Evolutionary conservation across 2,113 vertebrate species (phyloP).

Genomic region (Strigops habroptila): DNA sequence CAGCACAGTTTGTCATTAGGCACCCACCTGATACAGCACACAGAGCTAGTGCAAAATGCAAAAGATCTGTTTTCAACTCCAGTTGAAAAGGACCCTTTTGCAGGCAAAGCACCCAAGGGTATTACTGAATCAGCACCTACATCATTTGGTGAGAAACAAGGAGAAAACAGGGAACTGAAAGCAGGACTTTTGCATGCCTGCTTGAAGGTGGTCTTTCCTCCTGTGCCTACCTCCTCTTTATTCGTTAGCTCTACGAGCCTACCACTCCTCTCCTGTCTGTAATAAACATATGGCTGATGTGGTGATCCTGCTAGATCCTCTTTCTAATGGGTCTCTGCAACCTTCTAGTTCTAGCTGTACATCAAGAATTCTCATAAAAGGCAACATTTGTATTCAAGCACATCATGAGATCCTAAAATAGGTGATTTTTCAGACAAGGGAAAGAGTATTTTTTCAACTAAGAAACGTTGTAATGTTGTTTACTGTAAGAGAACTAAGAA

Average conservation of each 20-base stretch:
- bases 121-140: not conserved
- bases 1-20: not conserved
- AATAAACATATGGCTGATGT: not conserved
- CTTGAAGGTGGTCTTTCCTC: not conserved
- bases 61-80: not conserved
- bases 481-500: too few species aligned
- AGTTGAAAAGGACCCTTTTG: not conserved
- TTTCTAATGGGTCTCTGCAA: not conserved
- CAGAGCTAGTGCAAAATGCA: not conserved
- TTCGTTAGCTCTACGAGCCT: not conserved
- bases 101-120: not conserved
- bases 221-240: too few species aligned
- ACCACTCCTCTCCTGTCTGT: not conserved
- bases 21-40: not conserved
- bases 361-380: not conserved
- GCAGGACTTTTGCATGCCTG: fast-evolving
- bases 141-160: not conserved
- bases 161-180: not conserved
- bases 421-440: not conserved
- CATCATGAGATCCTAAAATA: not conserved
- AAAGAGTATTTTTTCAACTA: not conserved
- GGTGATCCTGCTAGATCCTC: not conserved
- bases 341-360: not conserved
- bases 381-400: not conserved
- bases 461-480: too few species aligned